phyloP scores from a whole-genome alignment of 2,888 invertebrate species.

The Ochropleura plecta region DNA sequence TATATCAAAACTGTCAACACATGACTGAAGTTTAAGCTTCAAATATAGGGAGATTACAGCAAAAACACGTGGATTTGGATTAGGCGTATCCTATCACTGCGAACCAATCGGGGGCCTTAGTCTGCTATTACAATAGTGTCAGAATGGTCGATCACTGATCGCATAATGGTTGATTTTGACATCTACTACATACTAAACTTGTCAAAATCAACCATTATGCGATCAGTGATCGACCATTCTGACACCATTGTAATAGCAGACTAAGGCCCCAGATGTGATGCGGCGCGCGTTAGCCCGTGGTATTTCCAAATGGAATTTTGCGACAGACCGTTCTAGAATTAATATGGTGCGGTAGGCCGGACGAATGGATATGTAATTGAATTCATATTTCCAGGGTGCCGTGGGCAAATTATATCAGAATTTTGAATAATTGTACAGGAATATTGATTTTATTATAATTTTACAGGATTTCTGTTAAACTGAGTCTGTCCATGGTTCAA shows the following conservation, averaged over 20 bases:
- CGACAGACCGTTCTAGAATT: slow-evolving; percentile 80
- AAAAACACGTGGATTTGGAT: slow-evolving; percentile 38
- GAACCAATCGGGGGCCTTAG: no score
- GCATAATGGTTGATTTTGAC: no score
- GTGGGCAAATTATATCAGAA: slow-evolving; percentile 53
- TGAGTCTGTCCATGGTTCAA: neutral
- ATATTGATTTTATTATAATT: neutral
- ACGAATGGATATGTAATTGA: slow-evolving; percentile 69
- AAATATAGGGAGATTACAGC: slow-evolving; percentile 1
- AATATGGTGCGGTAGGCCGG: slow-evolving; percentile 76
- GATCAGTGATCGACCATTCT: no score
- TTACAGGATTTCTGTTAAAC: neutral
- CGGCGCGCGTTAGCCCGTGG: slow-evolving; percentile 74
- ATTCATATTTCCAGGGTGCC: slow-evolving; percentile 77
- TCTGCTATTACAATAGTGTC: no score
- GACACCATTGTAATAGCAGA: no score
- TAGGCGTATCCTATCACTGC: slow-evolving; percentile 54
- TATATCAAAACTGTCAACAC: neutral
- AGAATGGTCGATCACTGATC: no score
- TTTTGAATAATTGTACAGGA: slow-evolving; percentile 7
- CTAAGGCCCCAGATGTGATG: slow-evolving; percentile 77
- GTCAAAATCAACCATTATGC: no score
- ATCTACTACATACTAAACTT: no score
- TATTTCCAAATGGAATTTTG: slow-evolving; percentile 83
- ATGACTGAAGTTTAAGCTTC: slow-evolving; percentile 23